Conservation (phyloP, 1,140 invertebrate genomes). For the Steinernema khuongi region DNA sequence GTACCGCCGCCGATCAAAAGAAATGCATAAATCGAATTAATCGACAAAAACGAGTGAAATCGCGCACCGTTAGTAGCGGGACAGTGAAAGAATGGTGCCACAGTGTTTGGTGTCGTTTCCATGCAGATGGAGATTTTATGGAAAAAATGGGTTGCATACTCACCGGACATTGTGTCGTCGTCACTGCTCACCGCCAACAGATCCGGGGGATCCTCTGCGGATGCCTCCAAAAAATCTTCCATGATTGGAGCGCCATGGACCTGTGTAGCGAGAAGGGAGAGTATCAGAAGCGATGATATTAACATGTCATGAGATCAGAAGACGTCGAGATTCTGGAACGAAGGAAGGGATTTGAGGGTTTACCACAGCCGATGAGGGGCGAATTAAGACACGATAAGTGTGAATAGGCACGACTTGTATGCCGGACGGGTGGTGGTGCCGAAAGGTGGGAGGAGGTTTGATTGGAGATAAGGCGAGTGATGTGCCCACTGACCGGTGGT, state of each 20-base stretch:
- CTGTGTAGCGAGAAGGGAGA: neutral
- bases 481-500: conserved; percentile 4
- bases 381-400: neutral
- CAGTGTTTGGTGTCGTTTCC: conserved; percentile 36
- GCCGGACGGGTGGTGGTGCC: neutral
- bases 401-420: neutral
- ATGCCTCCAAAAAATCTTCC: neutral
- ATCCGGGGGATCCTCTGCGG: neutral
- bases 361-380: neutral
- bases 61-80: conserved; percentile 1
- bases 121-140: conserved; percentile 26
- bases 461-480: conserved; percentile 10
- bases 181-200: neutral
- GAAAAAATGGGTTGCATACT: neutral
- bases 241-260: neutral
- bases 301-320: conserved; percentile 13
- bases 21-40: conserved; percentile 12
- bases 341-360: neutral
- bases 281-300: neutral
- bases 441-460: conserved; percentile 16
- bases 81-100: neutral
- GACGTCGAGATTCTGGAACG: neutral
- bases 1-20: neutral
- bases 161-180: neutral
- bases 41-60: conserved; percentile 15